Evolutionary conservation across 2,113 vertebrate species (phyloP).

Genomic region (Anguilla rostrata): DNA sequence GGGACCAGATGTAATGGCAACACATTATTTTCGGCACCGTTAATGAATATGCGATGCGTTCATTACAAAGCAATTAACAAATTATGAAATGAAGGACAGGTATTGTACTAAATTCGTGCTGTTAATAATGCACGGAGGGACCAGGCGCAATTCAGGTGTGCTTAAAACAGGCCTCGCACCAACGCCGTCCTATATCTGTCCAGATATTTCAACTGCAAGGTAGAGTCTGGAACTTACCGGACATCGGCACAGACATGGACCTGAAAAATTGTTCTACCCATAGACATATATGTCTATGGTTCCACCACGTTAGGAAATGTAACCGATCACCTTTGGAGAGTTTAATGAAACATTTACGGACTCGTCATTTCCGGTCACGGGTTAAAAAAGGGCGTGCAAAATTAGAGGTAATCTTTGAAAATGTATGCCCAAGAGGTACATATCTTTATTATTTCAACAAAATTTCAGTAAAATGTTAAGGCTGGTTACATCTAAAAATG

Average conservation of each 20-base stretch:
- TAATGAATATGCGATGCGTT: conserved; percentile 41
- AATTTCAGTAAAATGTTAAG: neutral
- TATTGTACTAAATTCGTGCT: conserved; percentile 18
- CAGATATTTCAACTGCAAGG: neutral
- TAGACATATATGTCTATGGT: neutral
- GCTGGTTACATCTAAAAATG: neutral
- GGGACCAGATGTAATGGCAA: conserved; percentile 25
- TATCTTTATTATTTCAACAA: neutral
- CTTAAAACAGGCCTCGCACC: conserved; percentile 12
- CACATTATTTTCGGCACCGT: conserved; percentile 36
- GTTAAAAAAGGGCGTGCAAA: neutral
- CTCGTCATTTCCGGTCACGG: neutral
- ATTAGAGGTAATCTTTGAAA: neutral
- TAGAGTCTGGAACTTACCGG: neutral
- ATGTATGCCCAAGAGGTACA: neutral
- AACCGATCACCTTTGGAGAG: neutral
- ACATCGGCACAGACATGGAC: conserved; percentile 16
- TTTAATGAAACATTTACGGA: neutral
- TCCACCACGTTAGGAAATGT: neutral
- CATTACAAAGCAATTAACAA: conserved; percentile 37
- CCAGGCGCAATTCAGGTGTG: conserved; percentile 36
- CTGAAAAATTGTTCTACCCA: neutral
- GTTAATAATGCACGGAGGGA: conserved; percentile 49
- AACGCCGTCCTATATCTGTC: neutral
- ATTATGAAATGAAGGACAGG: conserved; percentile 33